Evolutionary conservation across 2,797 vertebrate genomes (phyloP).

Genomic region (Ispidina picta): DNA sequence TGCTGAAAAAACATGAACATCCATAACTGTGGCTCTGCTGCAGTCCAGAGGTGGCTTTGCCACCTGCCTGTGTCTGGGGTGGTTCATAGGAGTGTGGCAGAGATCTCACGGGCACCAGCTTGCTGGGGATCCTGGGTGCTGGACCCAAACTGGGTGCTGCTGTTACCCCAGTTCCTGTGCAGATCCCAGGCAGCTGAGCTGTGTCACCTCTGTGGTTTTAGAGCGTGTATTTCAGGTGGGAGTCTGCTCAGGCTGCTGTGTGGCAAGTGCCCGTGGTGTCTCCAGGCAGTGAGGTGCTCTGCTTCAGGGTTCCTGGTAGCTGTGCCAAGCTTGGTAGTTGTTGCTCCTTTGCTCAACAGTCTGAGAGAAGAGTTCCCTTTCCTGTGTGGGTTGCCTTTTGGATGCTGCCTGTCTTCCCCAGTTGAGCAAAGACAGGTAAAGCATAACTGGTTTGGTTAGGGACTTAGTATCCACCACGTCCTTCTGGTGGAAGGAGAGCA

Average conservation of each 20-base stretch:
- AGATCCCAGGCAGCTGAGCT: neutral
- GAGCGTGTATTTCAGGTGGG: fast-evolving
- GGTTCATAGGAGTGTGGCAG: neutral
- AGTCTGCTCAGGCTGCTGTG: neutral
- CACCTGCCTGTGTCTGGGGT: neutral
- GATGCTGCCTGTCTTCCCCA: neutral
- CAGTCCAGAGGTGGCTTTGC: neutral
- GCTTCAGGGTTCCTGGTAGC: neutral
- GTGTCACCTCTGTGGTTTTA: neutral
- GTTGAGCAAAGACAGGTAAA: neutral
- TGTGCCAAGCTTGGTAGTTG: neutral
- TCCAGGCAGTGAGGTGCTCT: neutral
- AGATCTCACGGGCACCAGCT: fast-evolving
- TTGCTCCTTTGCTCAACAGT: neutral
- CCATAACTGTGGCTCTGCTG: neutral
- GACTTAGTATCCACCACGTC: neutral
- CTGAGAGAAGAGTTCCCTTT: neutral
- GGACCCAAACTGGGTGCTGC: too few relatives aligned
- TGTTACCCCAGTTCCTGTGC: fast-evolving
- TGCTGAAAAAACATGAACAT: constrained; percentile 15
- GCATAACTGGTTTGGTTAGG: neutral
- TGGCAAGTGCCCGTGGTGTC: fast-evolving
- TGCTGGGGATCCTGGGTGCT: fast-evolving
- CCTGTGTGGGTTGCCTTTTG: neutral
- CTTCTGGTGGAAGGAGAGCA: neutral